These are phyloP conservation scores for Acipenser ruthenus DNA, from an alignment of 2,797 vertebrate species.

Conservation along the genomic window DNA sequence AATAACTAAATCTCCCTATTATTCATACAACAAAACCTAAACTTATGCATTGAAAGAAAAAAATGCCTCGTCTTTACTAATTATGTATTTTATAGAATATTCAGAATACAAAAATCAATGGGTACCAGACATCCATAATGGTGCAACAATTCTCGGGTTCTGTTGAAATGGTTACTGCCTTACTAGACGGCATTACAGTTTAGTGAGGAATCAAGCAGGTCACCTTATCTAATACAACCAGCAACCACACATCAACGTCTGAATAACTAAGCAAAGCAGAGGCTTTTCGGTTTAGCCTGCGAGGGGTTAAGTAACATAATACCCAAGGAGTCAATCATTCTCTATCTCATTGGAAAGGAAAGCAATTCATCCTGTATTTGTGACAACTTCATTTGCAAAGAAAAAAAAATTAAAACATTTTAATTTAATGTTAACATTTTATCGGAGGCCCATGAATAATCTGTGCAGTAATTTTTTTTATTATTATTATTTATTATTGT, in stretches of 20 bases:
- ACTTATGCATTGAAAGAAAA: too few relatives aligned
- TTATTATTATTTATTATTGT: conserved; percentile 69
- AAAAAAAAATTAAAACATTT: conserved; percentile 40
- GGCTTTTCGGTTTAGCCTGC: background rate
- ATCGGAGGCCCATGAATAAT: conserved; percentile 55
- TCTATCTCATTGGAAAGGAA: conserved; percentile 23
- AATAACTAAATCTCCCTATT: too few relatives aligned
- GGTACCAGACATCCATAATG: conserved; percentile 8
- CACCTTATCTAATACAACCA: conserved; percentile 53
- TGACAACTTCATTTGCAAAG: conserved; percentile 30
- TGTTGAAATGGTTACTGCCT: conserved; percentile 26
- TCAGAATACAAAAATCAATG: too few relatives aligned
- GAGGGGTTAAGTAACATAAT: conserved; percentile 44
- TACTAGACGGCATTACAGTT: conserved; percentile 31
- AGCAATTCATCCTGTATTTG: conserved; percentile 32
- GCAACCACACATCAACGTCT: conserved; percentile 12
- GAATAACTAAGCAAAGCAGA: background rate
- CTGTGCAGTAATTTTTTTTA: conserved; percentile 63
- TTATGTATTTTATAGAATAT: too few relatives aligned
- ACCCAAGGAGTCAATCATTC: conserved; percentile 44
- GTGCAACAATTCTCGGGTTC: conserved; percentile 16
- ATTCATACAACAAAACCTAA: too few relatives aligned
- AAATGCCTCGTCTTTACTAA: too few relatives aligned
- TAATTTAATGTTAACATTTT: conserved; percentile 64
- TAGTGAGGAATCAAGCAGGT: conserved; percentile 49